phyloP scores from a whole-genome alignment of 1,140 invertebrate genomes.

The Diorhabda sublineata region DNA sequence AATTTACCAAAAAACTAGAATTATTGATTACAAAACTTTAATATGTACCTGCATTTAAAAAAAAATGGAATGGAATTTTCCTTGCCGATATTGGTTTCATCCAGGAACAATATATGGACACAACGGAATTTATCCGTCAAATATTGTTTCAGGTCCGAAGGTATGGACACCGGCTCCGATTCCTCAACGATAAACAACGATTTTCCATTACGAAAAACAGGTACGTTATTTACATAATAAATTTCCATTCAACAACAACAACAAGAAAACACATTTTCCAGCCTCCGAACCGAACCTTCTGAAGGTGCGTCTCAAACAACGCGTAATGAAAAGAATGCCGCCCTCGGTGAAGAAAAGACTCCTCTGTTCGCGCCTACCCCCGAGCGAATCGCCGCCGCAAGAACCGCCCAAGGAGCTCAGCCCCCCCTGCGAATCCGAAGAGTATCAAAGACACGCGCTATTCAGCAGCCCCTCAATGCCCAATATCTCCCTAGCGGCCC shows the following conservation, averaged over 20 bases:
- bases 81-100: no score
- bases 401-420: constrained; percentile 42
- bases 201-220: constrained; percentile 92
- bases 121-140: no score
- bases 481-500: constrained; percentile 81
- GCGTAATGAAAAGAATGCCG: constrained; percentile 84
- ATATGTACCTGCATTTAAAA: no score
- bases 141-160: constrained; percentile 42
- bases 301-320: constrained; percentile 94
- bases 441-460: constrained; percentile 55
- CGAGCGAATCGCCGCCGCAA: constrained; percentile 48
- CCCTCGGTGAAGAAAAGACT: constrained; percentile 78
- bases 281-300: constrained; percentile 96
- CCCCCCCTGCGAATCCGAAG: constrained; percentile 50
- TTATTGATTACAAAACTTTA: no score
- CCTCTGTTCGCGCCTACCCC: constrained; percentile 45
- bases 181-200: constrained; percentile 52
- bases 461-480: constrained; percentile 95
- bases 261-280: constrained; percentile 48
- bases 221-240: constrained; percentile 51
- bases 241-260: no score
- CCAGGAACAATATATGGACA: no score
- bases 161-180: constrained; percentile 44
- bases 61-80: no score
- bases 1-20: no score